Conservation (phyloP, 2,113 vertebrate species). For the Gasterosteus nipponicus region DNA sequence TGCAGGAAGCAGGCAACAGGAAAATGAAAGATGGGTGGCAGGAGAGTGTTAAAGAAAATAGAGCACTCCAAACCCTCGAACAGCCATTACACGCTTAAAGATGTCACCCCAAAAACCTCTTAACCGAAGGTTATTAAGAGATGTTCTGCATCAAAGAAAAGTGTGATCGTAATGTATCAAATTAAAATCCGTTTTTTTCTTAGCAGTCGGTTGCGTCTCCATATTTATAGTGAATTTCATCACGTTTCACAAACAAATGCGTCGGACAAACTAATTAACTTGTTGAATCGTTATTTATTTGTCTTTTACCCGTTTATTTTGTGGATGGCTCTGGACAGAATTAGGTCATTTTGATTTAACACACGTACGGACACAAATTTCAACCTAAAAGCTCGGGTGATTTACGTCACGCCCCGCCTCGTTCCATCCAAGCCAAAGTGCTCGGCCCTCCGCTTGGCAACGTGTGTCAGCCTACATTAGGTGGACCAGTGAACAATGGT, state of each 20-base stretch:
- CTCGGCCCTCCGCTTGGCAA: slow-evolving; percentile 67
- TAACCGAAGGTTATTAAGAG: slow-evolving; percentile 35
- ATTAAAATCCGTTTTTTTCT: slow-evolving; percentile 19
- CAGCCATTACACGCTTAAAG: slow-evolving; percentile 50
- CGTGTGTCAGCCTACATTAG: slow-evolving; percentile 76
- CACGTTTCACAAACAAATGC: neutral
- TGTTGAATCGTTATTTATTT: slow-evolving; percentile 6
- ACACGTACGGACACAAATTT: slow-evolving; percentile 20
- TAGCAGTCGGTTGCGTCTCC: slow-evolving; percentile 1
- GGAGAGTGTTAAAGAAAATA: slow-evolving; percentile 31
- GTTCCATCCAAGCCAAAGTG: slow-evolving; percentile 65
- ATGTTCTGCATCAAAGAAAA: slow-evolving; percentile 26
- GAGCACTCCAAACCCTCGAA: slow-evolving; percentile 24
- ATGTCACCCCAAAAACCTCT: slow-evolving; percentile 54
- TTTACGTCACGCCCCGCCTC: slow-evolving; percentile 57
- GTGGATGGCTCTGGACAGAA: slow-evolving; percentile 15
- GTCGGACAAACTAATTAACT: neutral
- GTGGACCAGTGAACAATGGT: slow-evolving; percentile 74
- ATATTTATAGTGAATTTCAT: slow-evolving; percentile 2
- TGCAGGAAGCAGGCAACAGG: slow-evolving; percentile 28
- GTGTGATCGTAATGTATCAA: slow-evolving; percentile 42
- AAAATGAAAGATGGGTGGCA: slow-evolving; percentile 52
- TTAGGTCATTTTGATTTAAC: slow-evolving; percentile 29
- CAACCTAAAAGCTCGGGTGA: slow-evolving; percentile 56
- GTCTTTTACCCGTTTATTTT: slow-evolving; percentile 32